phyloP scores from a whole-genome alignment of 1,140 invertebrate species.

The Drosophila orosa region DNA sequence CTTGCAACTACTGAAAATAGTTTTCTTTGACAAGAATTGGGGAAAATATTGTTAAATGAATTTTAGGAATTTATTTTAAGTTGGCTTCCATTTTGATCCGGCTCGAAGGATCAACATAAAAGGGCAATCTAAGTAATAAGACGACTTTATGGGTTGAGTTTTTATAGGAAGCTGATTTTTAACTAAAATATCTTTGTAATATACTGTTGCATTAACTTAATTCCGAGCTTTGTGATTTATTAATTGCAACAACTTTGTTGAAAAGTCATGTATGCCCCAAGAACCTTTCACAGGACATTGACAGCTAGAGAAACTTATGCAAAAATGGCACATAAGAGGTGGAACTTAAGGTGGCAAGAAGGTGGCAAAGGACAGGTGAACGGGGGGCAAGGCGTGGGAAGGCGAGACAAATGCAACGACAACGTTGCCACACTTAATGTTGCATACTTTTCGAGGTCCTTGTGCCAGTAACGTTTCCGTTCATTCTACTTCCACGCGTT shows the following conservation, averaged over 20 bases:
- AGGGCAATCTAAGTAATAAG: too few relatives aligned
- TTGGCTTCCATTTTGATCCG: too few relatives aligned
- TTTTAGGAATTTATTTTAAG: too few relatives aligned
- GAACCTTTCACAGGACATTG: slow-evolving; percentile 25
- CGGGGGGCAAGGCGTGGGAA: neutral
- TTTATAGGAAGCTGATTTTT: too few relatives aligned
- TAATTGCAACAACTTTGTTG: neutral
- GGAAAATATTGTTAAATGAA: neutral
- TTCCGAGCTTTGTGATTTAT: neutral
- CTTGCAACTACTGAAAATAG: neutral
- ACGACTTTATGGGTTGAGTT: too few relatives aligned
- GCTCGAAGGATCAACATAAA: neutral
- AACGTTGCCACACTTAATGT: slow-evolving; percentile 71
- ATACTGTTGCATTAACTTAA: too few relatives aligned
- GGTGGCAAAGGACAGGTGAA: neutral
- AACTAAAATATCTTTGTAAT: too few relatives aligned
- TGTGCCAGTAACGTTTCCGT: slow-evolving; percentile 80
- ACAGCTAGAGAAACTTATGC: slow-evolving; percentile 54
- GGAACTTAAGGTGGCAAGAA: neutral
- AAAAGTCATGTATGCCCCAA: neutral
- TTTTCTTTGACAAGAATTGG: neutral
- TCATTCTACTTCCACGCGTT: slow-evolving; percentile 69
- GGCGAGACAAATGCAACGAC: slow-evolving; percentile 19
- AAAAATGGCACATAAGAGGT: slow-evolving; percentile 72
- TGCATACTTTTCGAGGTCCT: slow-evolving; percentile 80